Evolutionary conservation across 1,140 invertebrate genomes (phyloP).

Genomic region (Anastrepha ludens): DNA sequence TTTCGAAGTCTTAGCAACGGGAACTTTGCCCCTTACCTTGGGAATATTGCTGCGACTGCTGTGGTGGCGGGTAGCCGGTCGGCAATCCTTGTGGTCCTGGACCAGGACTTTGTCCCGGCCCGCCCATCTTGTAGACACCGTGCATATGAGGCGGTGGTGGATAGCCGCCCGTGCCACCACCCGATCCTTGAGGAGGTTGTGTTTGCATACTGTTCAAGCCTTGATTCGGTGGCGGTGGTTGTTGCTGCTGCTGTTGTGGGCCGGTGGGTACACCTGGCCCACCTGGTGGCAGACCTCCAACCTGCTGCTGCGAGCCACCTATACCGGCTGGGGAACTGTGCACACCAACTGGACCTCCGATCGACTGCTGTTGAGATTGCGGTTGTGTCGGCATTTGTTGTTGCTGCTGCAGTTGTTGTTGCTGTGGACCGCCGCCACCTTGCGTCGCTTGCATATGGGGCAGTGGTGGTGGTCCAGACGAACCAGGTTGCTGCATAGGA

Average conservation of each 20-base stretch:
- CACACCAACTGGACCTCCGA: slow-evolving; percentile 63
- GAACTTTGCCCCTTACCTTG: slow-evolving; percentile 69
- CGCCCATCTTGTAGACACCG: slow-evolving; percentile 71
- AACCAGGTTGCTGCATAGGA: slow-evolving; percentile 77
- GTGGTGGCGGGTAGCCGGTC: slow-evolving; percentile 76
- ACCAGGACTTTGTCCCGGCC: slow-evolving; percentile 63
- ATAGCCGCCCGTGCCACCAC: slow-evolving; percentile 65
- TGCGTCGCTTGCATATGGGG: slow-evolving; percentile 71
- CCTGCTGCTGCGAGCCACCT: slow-evolving; percentile 71
- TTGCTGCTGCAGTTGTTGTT: slow-evolving; percentile 63
- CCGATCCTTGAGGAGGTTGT: slow-evolving; percentile 72
- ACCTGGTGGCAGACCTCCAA: slow-evolving; percentile 68
- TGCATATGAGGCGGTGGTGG: slow-evolving; percentile 72
- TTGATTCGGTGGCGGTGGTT: slow-evolving; percentile 77
- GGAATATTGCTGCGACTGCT: slow-evolving; percentile 77
- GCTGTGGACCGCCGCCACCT: slow-evolving; percentile 57
- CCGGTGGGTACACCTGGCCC: slow-evolving; percentile 70
- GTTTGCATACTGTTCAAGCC: slow-evolving; percentile 74
- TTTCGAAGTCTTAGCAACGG: neutral
- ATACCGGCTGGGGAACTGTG: slow-evolving; percentile 68
- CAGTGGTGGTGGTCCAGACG: slow-evolving; percentile 81
- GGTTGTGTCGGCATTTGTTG: slow-evolving; percentile 62
- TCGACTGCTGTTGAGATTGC: slow-evolving; percentile 69
- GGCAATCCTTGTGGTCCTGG: slow-evolving; percentile 75
- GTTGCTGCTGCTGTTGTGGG: slow-evolving; percentile 78